phyloP scores from a whole-genome alignment of 2,797 vertebrate genomes.

The Sandelia bainsii region DNA sequence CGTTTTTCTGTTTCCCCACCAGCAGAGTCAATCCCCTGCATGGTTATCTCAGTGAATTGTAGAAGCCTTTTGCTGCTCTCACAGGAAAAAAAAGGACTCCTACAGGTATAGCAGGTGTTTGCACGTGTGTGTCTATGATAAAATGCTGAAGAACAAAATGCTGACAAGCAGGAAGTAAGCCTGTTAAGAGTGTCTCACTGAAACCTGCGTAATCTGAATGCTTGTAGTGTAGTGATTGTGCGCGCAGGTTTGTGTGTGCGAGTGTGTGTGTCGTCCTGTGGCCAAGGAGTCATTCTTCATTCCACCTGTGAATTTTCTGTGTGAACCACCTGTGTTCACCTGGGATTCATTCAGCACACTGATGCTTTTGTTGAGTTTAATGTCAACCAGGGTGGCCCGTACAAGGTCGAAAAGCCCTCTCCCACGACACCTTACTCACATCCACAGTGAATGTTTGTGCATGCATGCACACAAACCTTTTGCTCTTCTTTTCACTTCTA shows the following conservation, averaged over 20 bases:
- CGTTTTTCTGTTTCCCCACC: conserved; percentile 3
- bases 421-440: conserved; percentile 36
- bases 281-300: conserved; percentile 1
- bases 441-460: conserved; percentile 16
- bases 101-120: conserved; percentile 53
- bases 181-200: conserved; percentile 54
- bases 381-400: conserved; percentile 19
- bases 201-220: conserved; percentile 39
- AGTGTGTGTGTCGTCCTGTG: conserved; percentile 1
- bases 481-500: conserved; percentile 54
- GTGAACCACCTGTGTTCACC: conserved; percentile 49
- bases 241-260: conserved; percentile 7
- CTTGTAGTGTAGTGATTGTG: background rate
- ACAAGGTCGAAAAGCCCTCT: conserved; percentile 32
- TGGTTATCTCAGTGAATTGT: conserved; percentile 27
- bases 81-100: conserved; percentile 26
- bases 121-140: conserved; percentile 27
- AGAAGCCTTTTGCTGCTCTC: conserved; percentile 25
- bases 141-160: conserved; percentile 70
- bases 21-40: conserved; percentile 5
- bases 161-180: conserved; percentile 65
- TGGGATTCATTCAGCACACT: conserved; percentile 58
- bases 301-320: conserved; percentile 34
- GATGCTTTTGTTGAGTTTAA: conserved; percentile 33
- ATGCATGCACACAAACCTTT: conserved; percentile 22